Conservation (phyloP, 2,113 vertebrate species). For the Planiliza haematocheilus region DNA sequence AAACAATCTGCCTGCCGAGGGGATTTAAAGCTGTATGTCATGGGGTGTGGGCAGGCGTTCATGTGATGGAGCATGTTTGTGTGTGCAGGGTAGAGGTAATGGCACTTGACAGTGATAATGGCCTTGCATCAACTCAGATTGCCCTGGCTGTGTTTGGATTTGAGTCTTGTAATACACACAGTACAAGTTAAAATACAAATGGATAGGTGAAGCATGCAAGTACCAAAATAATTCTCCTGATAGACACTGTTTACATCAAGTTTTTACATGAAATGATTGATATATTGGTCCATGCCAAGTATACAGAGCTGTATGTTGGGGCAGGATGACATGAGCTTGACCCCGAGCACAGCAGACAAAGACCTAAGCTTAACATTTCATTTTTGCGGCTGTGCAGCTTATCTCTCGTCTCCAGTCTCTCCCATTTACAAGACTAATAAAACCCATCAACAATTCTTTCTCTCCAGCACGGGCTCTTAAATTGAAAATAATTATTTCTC, state of each 20-base stretch:
- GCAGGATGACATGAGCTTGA: background rate
- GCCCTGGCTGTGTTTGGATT: too few species aligned
- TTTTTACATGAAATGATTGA: too few species aligned
- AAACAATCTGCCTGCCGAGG: constrained; percentile 45
- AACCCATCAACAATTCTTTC: background rate
- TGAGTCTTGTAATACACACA: too few species aligned
- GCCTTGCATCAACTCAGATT: too few species aligned
- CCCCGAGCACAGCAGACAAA: background rate
- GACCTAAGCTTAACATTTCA: background rate
- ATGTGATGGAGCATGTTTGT: background rate
- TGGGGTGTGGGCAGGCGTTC: constrained; percentile 1
- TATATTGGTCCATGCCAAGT: too few species aligned
- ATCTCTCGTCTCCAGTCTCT: background rate
- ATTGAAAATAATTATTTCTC: constrained; percentile 15
- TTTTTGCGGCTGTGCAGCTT: background rate
- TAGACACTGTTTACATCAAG: too few species aligned
- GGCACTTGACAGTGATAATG: too few species aligned
- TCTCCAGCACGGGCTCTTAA: background rate
- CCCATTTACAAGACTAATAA: background rate
- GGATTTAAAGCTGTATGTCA: constrained; percentile 39
- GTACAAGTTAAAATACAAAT: too few species aligned
- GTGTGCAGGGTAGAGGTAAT: background rate
- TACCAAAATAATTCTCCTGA: too few species aligned
- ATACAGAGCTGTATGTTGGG: too few species aligned
- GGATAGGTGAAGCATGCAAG: too few species aligned